phyloP scores from a whole-genome alignment of 64 coral and sea anemone species.

The Pocillopora damicornis region DNA sequence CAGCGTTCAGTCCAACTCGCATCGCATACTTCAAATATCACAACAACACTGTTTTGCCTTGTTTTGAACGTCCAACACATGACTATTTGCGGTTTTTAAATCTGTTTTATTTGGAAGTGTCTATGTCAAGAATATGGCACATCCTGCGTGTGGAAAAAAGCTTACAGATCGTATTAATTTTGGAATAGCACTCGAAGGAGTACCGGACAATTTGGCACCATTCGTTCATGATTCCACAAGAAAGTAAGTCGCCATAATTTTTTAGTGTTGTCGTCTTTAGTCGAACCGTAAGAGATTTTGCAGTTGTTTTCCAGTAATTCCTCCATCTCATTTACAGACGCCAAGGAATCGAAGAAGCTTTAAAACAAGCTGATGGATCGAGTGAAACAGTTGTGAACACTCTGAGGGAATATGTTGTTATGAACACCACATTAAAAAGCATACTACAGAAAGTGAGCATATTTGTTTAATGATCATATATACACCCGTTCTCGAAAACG shows the following conservation, averaged over 20 bases:
- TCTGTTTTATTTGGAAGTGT: background rate
- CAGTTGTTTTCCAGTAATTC: background rate
- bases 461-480: background rate
- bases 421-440: conserved; percentile 60
- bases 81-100: background rate
- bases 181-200: conserved; percentile 86
- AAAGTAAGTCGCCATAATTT: conserved; percentile 53
- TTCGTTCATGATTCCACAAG: conserved; percentile 75
- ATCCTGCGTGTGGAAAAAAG: conserved; percentile 68
- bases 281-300: background rate
- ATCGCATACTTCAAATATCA: too few species aligned
- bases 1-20: too few species aligned
- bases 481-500: too few species aligned
- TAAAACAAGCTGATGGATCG: conserved; percentile 59
- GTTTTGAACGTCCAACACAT: background rate
- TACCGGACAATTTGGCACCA: conserved; percentile 40
- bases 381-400: conserved; percentile 67
- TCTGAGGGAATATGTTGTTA: conserved; percentile 58
- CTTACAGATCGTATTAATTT: conserved; percentile 87
- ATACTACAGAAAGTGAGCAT: conserved; percentile 47
- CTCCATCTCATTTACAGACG: conserved; percentile 32
- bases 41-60: too few species aligned
- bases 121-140: conserved; percentile 57
- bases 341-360: conserved; percentile 78
- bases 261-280: background rate